Evolutionary conservation across 2,888 invertebrate genomes (phyloP), one percentile per base, ranked within the genome.

Genomic region (Leptinotarsa juncta): DNA sequence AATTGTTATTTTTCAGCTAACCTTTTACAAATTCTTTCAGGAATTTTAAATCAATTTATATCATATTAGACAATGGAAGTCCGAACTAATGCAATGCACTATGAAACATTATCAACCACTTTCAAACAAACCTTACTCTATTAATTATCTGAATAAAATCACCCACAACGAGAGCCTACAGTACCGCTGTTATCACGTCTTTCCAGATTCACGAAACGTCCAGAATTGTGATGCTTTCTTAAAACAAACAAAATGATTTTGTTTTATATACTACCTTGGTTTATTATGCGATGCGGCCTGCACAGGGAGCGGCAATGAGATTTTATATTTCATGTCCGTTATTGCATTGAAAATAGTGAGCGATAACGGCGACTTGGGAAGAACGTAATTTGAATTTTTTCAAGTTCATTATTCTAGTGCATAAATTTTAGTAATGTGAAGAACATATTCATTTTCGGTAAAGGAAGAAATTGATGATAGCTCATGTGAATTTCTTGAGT

Each of bases 331-430:
- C 3, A 62, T 32, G 62, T 42, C 62, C 62, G 62, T 62, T 62
- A 62, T 62, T 26, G 62, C 62, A 62, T 62, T 32, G 42, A 62
- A 42, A 62, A 62, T 62, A 42, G 32, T 62, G 42, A 62, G 62
- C 62, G 7, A 42, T 62, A 62, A 62, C 62, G 62, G 62, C n/a
- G 32, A 42, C 16, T 42, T n/a, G n/a, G 26, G 42, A 15, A 62
- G 42, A 62, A 62, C 62, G 62, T 42, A 62, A 62, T 62, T 62
- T 62, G 62, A 32, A 62, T 62, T 62, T 62, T 62, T 62, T 32
- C 62, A n/a, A 62, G 16, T 62, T 62, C 18, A n/a, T n/a, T 62
- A 62, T 62, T 62, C n/a, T n/a, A 42, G 62, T n/a, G 15, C 12
- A 62, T 15, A 62, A 62, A 62, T 3, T 16, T 16, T 32, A 62